Evolutionary conservation across 1,140 invertebrate species (phyloP).

Genomic region (Brachionus paranguensis): DNA sequence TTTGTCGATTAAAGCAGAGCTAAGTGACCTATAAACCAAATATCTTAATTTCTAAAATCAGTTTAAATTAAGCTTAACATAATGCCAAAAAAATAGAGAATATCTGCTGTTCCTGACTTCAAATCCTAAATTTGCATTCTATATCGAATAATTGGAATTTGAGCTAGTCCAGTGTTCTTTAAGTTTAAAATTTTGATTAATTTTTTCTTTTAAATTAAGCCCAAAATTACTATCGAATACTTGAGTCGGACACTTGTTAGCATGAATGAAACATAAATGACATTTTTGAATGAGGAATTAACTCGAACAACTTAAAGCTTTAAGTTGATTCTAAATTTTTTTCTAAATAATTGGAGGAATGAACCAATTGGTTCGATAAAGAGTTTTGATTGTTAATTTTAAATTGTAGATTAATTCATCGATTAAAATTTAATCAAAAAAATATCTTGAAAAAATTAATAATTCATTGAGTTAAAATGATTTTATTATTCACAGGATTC

Average conservation of each 20-base stretch:
- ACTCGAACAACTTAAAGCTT: background rate
- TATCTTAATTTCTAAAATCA: slow-evolving; percentile 26
- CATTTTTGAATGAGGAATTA: background rate
- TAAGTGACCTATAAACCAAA: slow-evolving; percentile 20
- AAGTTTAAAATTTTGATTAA: background rate
- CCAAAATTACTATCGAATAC: background rate
- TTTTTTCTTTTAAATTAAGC: background rate
- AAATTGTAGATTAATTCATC: background rate
- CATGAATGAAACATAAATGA: background rate
- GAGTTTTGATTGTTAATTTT: background rate
- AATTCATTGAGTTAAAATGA: background rate
- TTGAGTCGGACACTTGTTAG: background rate
- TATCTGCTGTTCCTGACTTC: slow-evolving; percentile 14
- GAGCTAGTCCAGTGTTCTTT: background rate
- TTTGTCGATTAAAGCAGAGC: background rate
- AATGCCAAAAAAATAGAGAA: background rate
- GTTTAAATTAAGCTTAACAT: background rate
- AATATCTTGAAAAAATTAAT: background rate
- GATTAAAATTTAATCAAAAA: slow-evolving; percentile 2
- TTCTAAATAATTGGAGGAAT: background rate
- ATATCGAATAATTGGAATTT: background rate
- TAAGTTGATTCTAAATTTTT: background rate
- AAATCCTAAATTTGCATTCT: slow-evolving; percentile 8
- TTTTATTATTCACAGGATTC: background rate
- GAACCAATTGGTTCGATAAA: background rate